phyloP scores from a whole-genome alignment of 2,797 vertebrate genomes.

The Paguma larvata region DNA sequence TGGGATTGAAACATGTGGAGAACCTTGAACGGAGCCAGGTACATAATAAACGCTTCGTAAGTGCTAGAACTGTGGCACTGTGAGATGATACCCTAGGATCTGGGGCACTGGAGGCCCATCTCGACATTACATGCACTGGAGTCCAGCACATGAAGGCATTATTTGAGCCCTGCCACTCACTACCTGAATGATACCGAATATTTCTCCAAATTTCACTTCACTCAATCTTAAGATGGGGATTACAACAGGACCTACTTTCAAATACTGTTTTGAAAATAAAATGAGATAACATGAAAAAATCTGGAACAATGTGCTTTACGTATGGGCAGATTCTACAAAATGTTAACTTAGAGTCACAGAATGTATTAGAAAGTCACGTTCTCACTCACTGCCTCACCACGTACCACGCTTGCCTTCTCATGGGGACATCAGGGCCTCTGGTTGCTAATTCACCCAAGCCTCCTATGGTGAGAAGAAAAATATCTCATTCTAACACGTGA shows the following conservation, averaged over 20 bases:
- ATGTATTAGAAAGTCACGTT: neutral
- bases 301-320: neutral
- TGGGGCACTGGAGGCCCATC: fast-evolving
- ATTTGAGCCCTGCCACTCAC: neutral
- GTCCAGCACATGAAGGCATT: fast-evolving
- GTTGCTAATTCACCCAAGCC: neutral
- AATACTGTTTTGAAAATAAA: conserved; percentile 5
- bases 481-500: neutral
- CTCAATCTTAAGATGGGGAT: neutral
- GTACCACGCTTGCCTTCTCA: neutral
- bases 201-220: neutral
- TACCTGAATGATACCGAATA: neutral
- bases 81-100: fast-evolving
- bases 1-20: neutral
- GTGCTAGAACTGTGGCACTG: neutral
- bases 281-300: neutral
- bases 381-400: neutral
- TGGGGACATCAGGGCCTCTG: neutral
- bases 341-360: neutral
- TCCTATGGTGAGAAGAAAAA: neutral
- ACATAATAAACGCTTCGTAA: neutral
- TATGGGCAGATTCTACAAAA: neutral
- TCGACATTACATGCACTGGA: neutral
- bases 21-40: neutral
- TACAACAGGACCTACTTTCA: neutral